A percentile compares a stretch with the other conserved stretches of the same genome.
Evolutionary conservation across 2,113 vertebrate genomes (phyloP).

Genomic region (Ammospiza nelsoni): DNA sequence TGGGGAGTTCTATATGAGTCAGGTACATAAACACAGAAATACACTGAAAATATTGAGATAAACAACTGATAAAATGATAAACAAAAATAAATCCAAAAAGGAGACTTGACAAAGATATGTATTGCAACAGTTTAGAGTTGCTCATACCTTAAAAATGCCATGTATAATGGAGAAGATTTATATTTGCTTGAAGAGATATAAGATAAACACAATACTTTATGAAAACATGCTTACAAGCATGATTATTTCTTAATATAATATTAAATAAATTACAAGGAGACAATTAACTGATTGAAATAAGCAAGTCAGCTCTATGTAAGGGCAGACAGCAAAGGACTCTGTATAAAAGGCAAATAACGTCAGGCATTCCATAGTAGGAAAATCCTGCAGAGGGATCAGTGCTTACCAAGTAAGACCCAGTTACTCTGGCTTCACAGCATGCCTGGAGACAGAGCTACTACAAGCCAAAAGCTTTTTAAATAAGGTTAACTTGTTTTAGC

Average conservation of each 20-base stretch:
- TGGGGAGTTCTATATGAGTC: background rate
- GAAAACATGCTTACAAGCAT: background rate
- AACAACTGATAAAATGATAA: background rate
- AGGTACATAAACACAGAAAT: background rate
- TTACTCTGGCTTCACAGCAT: background rate
- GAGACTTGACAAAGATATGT: background rate
- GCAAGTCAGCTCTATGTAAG: background rate
- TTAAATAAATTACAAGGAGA: background rate
- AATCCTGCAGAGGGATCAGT: background rate
- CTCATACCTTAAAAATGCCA: background rate
- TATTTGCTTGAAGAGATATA: background rate
- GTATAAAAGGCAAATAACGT: background rate
- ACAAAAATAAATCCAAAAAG: background rate
- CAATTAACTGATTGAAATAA: background rate
- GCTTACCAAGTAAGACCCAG: fast-evolving
- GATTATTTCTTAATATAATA: background rate
- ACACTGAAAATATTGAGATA: background rate
- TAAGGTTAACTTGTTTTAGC: background rate
- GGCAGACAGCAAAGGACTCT: background rate
- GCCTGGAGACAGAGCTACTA: background rate
- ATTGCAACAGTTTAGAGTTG: background rate
- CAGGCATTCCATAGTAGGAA: background rate
- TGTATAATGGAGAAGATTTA: background rate
- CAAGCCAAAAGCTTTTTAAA: background rate
- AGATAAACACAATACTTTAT: background rate